Conservation (phyloP, 2,113 vertebrate species). For the Tachysurus fulvidraco region DNA sequence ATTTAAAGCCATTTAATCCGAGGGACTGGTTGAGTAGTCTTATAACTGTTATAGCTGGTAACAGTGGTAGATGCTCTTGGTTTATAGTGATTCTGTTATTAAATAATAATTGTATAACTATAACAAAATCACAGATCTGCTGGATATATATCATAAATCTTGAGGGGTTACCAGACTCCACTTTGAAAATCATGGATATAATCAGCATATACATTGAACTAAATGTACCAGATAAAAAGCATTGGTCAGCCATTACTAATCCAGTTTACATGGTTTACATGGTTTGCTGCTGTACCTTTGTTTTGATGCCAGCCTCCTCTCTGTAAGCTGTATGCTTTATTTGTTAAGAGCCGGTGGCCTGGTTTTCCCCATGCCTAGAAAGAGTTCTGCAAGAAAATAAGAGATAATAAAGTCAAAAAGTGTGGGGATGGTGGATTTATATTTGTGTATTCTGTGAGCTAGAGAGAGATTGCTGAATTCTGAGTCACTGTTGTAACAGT, state of each 20-base stretch:
- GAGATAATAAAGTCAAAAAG: not conserved
- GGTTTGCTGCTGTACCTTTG: constrained; percentile 30
- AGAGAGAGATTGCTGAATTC: not conserved
- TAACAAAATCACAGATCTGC: not conserved
- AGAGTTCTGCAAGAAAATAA: not conserved
- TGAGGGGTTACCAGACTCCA: not conserved
- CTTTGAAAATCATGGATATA: not conserved
- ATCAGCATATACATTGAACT: not conserved
- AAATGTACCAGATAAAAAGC: not conserved
- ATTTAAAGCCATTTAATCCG: not conserved
- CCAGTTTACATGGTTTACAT: not conserved
- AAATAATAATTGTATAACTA: not conserved
- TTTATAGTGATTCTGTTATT: not conserved
- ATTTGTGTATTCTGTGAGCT: not conserved
- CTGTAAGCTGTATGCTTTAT: constrained; percentile 1
- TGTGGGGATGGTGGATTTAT: not conserved
- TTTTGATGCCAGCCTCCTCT: constrained; percentile 28
- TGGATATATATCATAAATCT: not conserved
- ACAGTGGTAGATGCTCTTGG: not conserved
- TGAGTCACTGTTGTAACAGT: not conserved
- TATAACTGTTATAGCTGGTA: not conserved
- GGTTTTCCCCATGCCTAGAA: not conserved
- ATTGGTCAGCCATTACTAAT: not conserved
- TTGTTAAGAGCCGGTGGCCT: not conserved
- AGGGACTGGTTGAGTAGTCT: not conserved